Percentiles rank a stretch among this genome's conserved stretches.
Evolutionary conservation across 2,113 vertebrate genomes (phyloP).

Genomic region (Mastomys coucha): DNA sequence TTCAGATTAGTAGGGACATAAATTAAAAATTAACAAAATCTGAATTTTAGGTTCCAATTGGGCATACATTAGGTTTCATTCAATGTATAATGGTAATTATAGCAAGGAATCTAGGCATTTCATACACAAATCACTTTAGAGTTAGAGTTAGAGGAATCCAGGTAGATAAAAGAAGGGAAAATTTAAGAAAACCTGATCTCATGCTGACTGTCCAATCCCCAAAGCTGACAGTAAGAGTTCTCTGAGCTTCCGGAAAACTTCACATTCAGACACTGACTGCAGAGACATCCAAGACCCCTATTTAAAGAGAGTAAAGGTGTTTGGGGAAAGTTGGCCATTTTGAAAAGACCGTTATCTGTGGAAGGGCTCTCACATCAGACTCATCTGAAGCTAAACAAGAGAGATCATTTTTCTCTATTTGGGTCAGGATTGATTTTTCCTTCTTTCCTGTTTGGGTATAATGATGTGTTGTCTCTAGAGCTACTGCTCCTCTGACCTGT

Average conservation of each 20-base stretch:
- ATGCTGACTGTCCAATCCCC: background rate
- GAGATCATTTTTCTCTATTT: conserved; percentile 32
- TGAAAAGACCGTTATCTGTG: conserved; percentile 9
- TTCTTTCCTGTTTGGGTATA: conserved; percentile 20
- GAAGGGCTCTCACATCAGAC: background rate
- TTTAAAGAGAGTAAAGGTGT: background rate
- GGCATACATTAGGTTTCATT: background rate
- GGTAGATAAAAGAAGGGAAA: background rate
- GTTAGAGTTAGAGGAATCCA: background rate
- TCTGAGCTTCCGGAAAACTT: background rate
- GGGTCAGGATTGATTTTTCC: background rate
- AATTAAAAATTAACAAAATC: conserved; percentile 15
- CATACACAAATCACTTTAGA: background rate
- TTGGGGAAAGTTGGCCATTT: background rate
- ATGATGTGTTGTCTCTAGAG: background rate
- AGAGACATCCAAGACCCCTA: conserved; percentile 5
- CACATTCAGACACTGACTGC: background rate
- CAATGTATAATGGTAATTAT: background rate
- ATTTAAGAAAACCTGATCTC: background rate
- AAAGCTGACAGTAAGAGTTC: conserved; percentile 16
- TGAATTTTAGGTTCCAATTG: conserved; percentile 19
- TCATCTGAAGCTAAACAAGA: conserved; percentile 40
- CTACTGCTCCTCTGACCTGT: background rate
- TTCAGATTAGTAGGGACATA: background rate
- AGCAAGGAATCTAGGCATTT: conserved; percentile 16